Evolutionary conservation across 92 coral and sea anemone genomes (phyloP), one percentile per base, ranked within the genome.

Genomic region (Umimayanthus chanpuru): DNA sequence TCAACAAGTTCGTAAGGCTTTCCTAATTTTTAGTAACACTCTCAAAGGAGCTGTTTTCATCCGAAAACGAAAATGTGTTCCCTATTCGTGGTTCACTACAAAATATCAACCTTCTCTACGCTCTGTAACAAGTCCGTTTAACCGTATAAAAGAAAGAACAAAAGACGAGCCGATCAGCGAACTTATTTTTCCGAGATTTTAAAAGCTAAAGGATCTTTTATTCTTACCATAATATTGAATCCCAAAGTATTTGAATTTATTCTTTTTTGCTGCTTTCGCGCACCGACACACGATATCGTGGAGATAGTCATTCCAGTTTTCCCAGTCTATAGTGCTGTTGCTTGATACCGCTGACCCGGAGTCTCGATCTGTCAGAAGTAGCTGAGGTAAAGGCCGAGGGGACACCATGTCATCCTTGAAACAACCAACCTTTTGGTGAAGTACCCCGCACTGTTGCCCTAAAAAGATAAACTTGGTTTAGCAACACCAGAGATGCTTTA

Each of bases 171-270:
- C 12, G 58, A 18, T 11, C 58, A 12, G 20, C 12, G 18, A 53
- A 11, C 2, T 7, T 73, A 15, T 2, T 73, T 28, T 73, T 14
- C 18, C 40, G 36, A 30, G 20, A 28, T 18, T 15, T 61, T 61
- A 12, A 61, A 32, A 61, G 68, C 8, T 6, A 61, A 61, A 20
- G 68, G 41, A 10, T 7, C 4, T 32, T 32, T 32, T 72, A 9
- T 78, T 78, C 86, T 66, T 68, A 83, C 87, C 87, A 30, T 83
- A 83, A 28, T 83, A 43, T 40, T 83, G 87, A 50, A 83, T 44
- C 10, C 78, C 87, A 50, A 83, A 83, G 64, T 68, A 70, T n/a
- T 70, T 70, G 55, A n/a, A 83, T 15, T 70, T 70, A 36, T 6
- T 28, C 16, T 68, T 68, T 40, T 70, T 83, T 15, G 87, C 78